Conservation (phyloP, 2,888 invertebrate genomes). For the Melanchra persicariae region DNA sequence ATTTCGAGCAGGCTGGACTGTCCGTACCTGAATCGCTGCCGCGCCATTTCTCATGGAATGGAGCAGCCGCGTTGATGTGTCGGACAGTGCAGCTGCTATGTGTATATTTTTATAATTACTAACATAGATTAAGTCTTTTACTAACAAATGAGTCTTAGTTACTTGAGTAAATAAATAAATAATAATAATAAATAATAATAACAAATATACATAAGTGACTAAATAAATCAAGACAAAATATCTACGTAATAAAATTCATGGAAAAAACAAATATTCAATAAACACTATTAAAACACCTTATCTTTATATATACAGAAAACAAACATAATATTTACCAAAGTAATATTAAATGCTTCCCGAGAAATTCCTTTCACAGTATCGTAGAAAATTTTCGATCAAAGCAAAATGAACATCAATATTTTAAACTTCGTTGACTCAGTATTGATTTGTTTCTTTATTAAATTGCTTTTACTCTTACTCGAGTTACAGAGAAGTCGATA, state of each 20-base stretch:
- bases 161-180: too few relatives aligned
- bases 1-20: too few relatives aligned
- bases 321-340: conserved; percentile 40
- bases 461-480: conserved; percentile 63
- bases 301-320: conserved; percentile 18
- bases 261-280: not conserved
- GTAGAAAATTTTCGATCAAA: conserved; percentile 64
- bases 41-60: too few relatives aligned
- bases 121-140: too few relatives aligned
- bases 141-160: too few relatives aligned
- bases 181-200: too few relatives aligned
- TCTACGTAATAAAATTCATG: not conserved
- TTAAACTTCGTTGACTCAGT: conserved; percentile 57
- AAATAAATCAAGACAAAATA: too few relatives aligned
- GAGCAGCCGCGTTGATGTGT: too few relatives aligned
- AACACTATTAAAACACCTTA: conserved; percentile 12
- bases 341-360: conserved; percentile 43
- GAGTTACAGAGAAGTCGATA: conserved; percentile 65
- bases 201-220: too few relatives aligned
- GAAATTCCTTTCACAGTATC: conserved; percentile 55
- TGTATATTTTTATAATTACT: too few relatives aligned
- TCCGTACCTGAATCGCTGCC: too few relatives aligned
- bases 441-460: conserved; percentile 62
- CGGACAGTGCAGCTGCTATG: too few relatives aligned
- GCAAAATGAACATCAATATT: conserved; percentile 70